A percentile compares a stretch with the other conserved stretches of the same genome.
Evolutionary conservation across 2,888 invertebrate species (phyloP).

Genomic region (Agapostemon virescens): DNA sequence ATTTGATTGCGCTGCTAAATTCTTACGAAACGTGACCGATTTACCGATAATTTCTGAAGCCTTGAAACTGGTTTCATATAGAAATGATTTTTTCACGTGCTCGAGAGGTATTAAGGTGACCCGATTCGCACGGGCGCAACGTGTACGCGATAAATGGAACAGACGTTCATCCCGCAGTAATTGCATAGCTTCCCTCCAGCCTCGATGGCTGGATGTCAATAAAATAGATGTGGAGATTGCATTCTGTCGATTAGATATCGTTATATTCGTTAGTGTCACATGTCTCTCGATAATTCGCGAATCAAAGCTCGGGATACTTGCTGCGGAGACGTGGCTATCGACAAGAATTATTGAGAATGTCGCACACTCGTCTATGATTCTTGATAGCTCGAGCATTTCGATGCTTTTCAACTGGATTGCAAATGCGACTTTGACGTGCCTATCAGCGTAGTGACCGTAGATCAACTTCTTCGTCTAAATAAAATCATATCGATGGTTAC

Average conservation of each 20-base stretch:
- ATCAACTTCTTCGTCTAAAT: not conserved
- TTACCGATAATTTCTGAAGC: not conserved
- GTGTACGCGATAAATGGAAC: not conserved
- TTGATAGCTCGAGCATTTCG: not conserved
- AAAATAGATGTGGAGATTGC: constrained; percentile 4
- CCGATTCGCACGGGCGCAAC: not conserved
- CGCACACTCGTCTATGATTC: not conserved
- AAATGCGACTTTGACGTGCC: not conserved
- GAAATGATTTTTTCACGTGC: not conserved
- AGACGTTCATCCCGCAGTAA: not conserved
- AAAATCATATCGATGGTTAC: not conserved
- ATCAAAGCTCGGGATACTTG: not conserved
- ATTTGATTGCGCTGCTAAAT: not conserved
- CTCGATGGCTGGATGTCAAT: constrained; percentile 1
- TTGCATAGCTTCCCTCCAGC: not conserved
- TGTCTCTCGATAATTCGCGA: not conserved
- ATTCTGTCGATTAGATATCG: constrained; percentile 6
- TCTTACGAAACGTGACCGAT: not conserved
- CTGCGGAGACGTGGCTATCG: constrained; percentile 1
- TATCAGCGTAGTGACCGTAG: not conserved
- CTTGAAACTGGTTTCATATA: not conserved
- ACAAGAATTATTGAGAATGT: not conserved
- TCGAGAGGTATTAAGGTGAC: not conserved
- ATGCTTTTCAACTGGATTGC: not conserved
- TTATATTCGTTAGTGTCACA: constrained; percentile 7